Conservation (phyloP, 2,888 invertebrate species). For the Oscheius myriophilus region DNA sequence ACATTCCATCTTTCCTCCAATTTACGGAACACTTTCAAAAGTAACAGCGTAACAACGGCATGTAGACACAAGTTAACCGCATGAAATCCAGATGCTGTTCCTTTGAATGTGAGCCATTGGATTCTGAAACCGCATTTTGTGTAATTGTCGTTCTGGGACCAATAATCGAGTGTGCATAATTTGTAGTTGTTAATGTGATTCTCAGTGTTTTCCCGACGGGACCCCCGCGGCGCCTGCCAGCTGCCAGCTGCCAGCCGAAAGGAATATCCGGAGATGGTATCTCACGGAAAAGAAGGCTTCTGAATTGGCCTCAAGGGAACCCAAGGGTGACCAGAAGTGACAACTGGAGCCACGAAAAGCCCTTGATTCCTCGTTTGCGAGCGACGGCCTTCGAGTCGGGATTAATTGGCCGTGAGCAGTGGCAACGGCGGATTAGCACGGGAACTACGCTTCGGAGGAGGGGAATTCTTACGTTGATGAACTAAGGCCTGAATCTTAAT, state of each 20-base stretch:
- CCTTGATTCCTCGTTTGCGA: no score
- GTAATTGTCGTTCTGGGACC: conserved; percentile 26
- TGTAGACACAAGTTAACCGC: conserved; percentile 82
- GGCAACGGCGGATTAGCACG: conserved; percentile 2
- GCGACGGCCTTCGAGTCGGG: background rate
- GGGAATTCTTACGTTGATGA: background rate
- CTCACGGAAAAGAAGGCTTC: no score
- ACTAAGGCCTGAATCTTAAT: no score
- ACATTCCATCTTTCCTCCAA: conserved; percentile 3
- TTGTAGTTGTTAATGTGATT: no score
- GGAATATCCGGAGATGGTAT: no score
- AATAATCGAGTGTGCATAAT: no score
- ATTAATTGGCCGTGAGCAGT: conserved; percentile 7
- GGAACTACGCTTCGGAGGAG: conserved; percentile 11
- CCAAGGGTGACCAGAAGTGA: no score
- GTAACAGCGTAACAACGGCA: conserved; percentile 75
- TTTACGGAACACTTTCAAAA: conserved; percentile 37
- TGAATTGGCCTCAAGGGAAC: no score
- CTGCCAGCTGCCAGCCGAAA: no score
- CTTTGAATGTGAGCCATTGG: conserved; percentile 76
- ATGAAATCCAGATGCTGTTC: conserved; percentile 77
- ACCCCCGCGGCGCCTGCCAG: no score
- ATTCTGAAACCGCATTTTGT: conserved; percentile 67
- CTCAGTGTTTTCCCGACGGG: no score
- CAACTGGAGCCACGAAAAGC: no score